Percentiles rank a stretch among this genome's conserved stretches.
Evolutionary conservation across 2,888 invertebrate species (phyloP).

Genomic region (Ischnura elegans): DNA sequence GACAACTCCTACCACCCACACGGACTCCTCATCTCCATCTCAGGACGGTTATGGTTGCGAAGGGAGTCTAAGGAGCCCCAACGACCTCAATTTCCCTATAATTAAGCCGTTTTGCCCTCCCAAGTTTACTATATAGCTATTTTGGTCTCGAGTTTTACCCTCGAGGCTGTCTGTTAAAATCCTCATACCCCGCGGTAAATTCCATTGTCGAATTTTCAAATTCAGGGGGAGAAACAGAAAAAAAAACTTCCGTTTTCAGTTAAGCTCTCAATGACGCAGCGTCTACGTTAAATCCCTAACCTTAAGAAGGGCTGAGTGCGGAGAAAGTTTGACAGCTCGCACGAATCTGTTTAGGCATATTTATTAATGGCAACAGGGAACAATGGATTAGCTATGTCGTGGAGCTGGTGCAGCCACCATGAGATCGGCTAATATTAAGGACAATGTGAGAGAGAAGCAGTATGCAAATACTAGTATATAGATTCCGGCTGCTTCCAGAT

Average conservation of each 20-base stretch:
- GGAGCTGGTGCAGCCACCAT: too few species aligned
- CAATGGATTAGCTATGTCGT: too few species aligned
- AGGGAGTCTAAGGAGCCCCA: not conserved
- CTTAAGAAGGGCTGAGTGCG: too few species aligned
- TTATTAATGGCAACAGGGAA: too few species aligned
- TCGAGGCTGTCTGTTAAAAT: not conserved
- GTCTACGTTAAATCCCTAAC: too few species aligned
- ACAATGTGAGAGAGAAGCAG: too few species aligned
- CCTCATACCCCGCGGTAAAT: not conserved
- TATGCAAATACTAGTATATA: too few species aligned
- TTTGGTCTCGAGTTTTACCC: not conserved
- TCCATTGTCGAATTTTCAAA: not conserved
- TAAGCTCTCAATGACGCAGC: not conserved
- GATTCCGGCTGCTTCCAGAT: too few species aligned
- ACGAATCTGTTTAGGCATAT: too few species aligned
- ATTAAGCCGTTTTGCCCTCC: not conserved
- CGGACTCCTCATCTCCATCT: conserved; percentile 12
- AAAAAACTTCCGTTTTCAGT: not conserved
- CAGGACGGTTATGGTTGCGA: not conserved
- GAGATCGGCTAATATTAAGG: too few species aligned
- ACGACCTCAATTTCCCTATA: not conserved
- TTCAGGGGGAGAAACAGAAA: not conserved
- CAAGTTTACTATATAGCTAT: not conserved
- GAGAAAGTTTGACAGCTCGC: too few species aligned
- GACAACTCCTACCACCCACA: not conserved